A percentile compares a stretch with the other conserved stretches of the same genome.
phyloP scores from a whole-genome alignment of 2,797 vertebrate species.

The Tokudaia muenninki region DNA sequence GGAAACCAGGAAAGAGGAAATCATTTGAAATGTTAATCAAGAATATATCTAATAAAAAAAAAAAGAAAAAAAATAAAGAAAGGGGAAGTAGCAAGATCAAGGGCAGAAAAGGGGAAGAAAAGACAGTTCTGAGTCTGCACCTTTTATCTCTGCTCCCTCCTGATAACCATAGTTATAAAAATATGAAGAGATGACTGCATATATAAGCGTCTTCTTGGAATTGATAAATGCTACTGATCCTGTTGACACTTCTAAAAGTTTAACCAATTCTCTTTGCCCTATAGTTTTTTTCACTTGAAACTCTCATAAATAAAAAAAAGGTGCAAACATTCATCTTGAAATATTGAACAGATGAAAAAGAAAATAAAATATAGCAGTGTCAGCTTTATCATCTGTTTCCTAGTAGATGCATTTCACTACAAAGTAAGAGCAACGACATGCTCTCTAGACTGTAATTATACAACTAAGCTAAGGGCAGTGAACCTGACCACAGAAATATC shows the following conservation, averaged over 20 bases:
- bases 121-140: background rate
- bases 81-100: background rate
- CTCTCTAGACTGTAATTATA: conserved; percentile 31
- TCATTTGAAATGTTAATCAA: no score
- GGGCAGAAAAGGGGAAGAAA: background rate
- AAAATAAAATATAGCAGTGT: background rate
- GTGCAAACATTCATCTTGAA: background rate
- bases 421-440: background rate
- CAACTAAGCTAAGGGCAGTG: background rate
- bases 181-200: background rate
- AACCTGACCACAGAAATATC: background rate
- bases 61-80: background rate
- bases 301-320: background rate
- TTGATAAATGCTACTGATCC: background rate
- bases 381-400: background rate
- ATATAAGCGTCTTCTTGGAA: conserved; percentile 21
- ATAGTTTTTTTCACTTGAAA: conserved; percentile 45
- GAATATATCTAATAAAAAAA: no score
- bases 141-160: background rate
- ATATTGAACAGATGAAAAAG: background rate
- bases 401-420: background rate
- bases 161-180: background rate
- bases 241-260: background rate
- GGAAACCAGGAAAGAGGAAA: no score
- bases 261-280: conserved; percentile 24